Base-by-base conservation (phyloP, 2,888 invertebrate species). In the Cyaniris semiargus region DNA sequence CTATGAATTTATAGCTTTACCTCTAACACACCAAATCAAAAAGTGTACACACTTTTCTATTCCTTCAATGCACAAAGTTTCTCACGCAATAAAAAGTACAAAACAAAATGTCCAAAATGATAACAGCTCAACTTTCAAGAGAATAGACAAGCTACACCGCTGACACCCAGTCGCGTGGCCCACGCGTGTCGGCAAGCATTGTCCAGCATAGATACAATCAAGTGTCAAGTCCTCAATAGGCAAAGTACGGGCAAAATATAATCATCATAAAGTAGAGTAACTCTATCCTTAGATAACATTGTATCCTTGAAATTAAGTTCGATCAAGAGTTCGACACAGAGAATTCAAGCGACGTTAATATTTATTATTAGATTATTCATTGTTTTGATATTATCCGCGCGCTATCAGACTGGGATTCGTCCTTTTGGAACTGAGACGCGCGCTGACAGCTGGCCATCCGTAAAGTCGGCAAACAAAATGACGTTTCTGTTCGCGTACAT, bases 141-240 rank as follows among this genome's bases (percentile, higher is more conserved):
- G 56, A 44, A 58, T 78, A 48, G 56, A 70, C 66, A 48, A 76
- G 23, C 44, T 27, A n/a, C 71, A 71, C 70, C 60, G 85, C 83
- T 84, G 85, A 85, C 88, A 84, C 83, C 85, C 79, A 74, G 88
- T 79, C 90, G 85, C 90, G 90, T 90, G 90, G 79, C 86, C 70
- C 80, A 80, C 91, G 87, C 90, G 90, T 87, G 90, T 48, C 48
- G 48, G 7, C 21, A 0, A 23, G 53, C 44, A 23, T 74, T 74
- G 74, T 74, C 74, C 53, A 74, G 27, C 8, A 21, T 38, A 71
- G 81, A 34, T 72, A 76, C 7, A 74, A 74, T 48, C 74, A 53
- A 74, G 74, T 74, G 74, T 74, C 74, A 74, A 27, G 48, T 74
- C 7, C 53, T 74, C 44, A 38, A 71, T 10, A 71, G 71, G 38